Base-by-base conservation (phyloP, 1,140 invertebrate species). In the Adelges cooleyi region DNA sequence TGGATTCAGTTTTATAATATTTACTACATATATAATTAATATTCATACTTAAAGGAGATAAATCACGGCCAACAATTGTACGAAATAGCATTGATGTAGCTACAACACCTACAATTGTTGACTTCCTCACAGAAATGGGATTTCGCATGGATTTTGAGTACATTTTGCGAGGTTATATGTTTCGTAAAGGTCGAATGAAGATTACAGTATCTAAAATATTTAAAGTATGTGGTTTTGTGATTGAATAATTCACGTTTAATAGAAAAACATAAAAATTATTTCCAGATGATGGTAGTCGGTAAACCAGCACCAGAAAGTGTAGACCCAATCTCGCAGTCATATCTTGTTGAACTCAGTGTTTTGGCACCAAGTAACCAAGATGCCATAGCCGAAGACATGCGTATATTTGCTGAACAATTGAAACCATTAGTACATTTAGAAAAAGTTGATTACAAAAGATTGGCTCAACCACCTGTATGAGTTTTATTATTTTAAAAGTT, bases 181-280 rank as follows among this genome's bases (percentile, higher is more conserved):
- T 97, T 71, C 82, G 92, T 52, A 97, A 97, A 79, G 94, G 94
- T 1, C 80, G 93, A 72, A 95, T 98, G 90, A 97, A 97, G 75
- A 88, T 96, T 2, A 95, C 91, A 2, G 92, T 97, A 0, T 91
- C 90, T 1, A 97, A 97, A 76, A 86, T 98, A 11, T 94, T 90
- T 70, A 92, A 92, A 71, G 80, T 81, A 75, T 62, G 29, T 49
- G 11, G 25, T 54, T 27, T 53, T 15, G 8, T 20, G 33, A 33
- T 33, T 6, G 29, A 6, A 6, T 11, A 33, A 33, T 6, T 33
- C 5, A 33, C 29, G 5, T 33, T n/a, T n/a, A n/a, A 11, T 6
- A 33, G 11, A 33, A 6, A 33, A 6, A 6, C 29, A 6, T 6
- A 33, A 17, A 20, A 33, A 49, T 23, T 46, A 36, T 46, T 66